Evolutionary conservation across 2,888 invertebrate genomes (phyloP), one percentile per base, ranked within the genome.

Genomic region (Drosophila conformis): DNA sequence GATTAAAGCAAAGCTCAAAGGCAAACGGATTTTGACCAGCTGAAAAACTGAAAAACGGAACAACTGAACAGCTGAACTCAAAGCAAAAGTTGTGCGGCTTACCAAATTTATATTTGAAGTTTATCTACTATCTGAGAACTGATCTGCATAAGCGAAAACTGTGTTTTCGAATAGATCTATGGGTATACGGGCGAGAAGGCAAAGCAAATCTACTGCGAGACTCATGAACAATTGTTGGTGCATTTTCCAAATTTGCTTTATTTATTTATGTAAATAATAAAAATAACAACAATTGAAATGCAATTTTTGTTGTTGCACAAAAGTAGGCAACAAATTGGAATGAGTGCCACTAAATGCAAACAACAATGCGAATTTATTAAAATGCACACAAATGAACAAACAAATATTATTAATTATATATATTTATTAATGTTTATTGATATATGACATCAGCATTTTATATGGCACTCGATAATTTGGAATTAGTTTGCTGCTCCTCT

Each of bases 1-100:
- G 18, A 42, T 76, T 65, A 51, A 62, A 38, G 76, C 65, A 58
- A 76, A 80, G 60, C 69, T 40, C 58, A 78, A 78, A 58, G 72
- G 60, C 69, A 73, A 80, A 73, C 69, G 66, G 40, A 78, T 72
- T 70, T 71, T 42, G 48, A 46, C 2, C 57, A 53, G 36, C 21
- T 21, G 1, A 21, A 21, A 21, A 21, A 21, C 38, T 49, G 11
- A 2, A 46, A 49, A 61, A 51, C 11, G 35, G n/a, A 35, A 13
- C 21, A 21, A 15, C 11, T 46, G n/a, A 35, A 13, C 21, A 21
- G 11, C 29, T 2, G 3, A n/a, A 31, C 61, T 38, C 71, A 72
- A 76, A 62, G 62, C 33, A 38, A 65, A 69, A 53, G 59, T 31
- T 7, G 49, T 51, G 65, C 54, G 78, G 76, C 64, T 75, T 40